Evolutionary conservation across 2,888 invertebrate species (phyloP).

Genomic region (Netelia inedita): DNA sequence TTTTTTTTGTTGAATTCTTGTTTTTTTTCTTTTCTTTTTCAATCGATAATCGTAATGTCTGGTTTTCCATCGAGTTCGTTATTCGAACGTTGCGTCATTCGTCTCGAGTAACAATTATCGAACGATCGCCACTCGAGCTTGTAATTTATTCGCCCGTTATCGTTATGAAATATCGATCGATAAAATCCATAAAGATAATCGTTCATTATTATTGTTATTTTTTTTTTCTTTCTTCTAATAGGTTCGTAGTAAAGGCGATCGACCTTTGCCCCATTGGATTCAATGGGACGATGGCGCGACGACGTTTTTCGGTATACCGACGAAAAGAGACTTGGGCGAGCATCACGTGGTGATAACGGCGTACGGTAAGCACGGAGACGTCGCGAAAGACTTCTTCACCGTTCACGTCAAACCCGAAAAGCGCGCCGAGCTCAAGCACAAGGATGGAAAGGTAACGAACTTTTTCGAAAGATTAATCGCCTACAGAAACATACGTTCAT

Average conservation of each 20-base stretch:
- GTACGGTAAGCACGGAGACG: slow-evolving; percentile 85
- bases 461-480: slow-evolving; percentile 37
- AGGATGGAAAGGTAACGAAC: slow-evolving; percentile 79
- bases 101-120: neutral
- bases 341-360: slow-evolving; percentile 89
- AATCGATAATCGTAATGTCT: too few species aligned
- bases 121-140: neutral
- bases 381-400: slow-evolving; percentile 89
- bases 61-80: neutral
- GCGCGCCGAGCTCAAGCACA: slow-evolving; percentile 77
- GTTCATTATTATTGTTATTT: slow-evolving; percentile 14
- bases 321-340: slow-evolving; percentile 89
- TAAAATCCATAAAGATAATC: slow-evolving; percentile 22
- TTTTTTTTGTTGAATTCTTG: neutral
- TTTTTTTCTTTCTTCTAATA: slow-evolving; percentile 73
- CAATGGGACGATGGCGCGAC: slow-evolving; percentile 90
- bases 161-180: neutral
- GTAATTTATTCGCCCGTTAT: neutral
- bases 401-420: slow-evolving; percentile 87
- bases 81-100: neutral
- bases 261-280: slow-evolving; percentile 89
- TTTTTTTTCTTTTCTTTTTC: neutral
- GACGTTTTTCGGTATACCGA: slow-evolving; percentile 92
- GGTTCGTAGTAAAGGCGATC: slow-evolving; percentile 84
- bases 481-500: too few species aligned